Evolutionary conservation across 1,140 invertebrate species (phyloP).

Genomic region (Triops cancriformis): DNA sequence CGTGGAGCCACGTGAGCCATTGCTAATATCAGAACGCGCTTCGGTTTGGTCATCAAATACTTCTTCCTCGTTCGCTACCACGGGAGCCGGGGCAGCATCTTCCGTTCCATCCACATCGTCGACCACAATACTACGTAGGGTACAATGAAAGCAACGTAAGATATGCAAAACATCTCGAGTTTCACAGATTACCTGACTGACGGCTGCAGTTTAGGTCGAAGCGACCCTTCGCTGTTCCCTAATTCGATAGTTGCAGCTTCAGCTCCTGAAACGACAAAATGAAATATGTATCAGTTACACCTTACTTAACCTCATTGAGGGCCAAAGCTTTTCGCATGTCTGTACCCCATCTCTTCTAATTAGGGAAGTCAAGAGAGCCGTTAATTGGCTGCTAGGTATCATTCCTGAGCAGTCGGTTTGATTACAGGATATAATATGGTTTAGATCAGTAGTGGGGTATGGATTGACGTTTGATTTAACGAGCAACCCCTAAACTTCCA

Average conservation of each 20-base stretch:
- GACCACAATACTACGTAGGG: slow-evolving; percentile 18
- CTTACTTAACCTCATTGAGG: not conserved
- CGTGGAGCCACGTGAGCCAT: slow-evolving; percentile 19
- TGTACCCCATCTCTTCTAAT: no score
- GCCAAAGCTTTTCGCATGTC: no score
- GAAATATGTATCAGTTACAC: not conserved
- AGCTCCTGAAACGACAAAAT: not conserved
- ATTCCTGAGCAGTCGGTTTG: not conserved
- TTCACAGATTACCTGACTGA: not conserved
- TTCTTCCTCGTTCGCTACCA: slow-evolving; percentile 15
- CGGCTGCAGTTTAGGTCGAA: not conserved
- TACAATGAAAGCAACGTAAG: not conserved
- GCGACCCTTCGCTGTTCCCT: not conserved
- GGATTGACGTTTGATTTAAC: not conserved
- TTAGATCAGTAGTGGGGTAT: not conserved
- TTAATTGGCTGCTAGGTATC: not conserved
- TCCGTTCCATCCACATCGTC: slow-evolving; percentile 21
- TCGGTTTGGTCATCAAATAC: slow-evolving; percentile 20
- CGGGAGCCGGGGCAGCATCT: not conserved
- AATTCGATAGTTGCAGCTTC: not conserved
- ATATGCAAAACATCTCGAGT: no score
- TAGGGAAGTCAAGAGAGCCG: not conserved
- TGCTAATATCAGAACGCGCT: slow-evolving; percentile 23
- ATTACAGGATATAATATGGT: not conserved
- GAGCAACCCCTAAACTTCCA: not conserved